Evolutionary conservation across 2,113 vertebrate species (phyloP).

Genomic region (Antechinus stuartii): DNA sequence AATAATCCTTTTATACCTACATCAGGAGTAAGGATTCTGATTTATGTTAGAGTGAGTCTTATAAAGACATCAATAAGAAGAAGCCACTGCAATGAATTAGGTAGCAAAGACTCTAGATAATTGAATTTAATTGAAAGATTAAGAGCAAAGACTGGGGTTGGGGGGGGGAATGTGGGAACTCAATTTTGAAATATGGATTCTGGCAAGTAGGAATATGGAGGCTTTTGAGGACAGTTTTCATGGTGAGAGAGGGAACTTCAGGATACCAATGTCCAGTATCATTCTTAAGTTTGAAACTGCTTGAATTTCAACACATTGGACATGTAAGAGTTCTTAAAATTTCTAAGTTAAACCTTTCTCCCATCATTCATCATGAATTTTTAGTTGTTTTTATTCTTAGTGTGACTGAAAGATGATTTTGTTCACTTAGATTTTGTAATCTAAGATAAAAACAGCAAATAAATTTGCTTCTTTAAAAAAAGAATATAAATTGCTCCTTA

Average conservation of each 20-base stretch:
- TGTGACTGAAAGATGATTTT: background rate
- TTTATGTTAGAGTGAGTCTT: background rate
- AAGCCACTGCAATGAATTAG: background rate
- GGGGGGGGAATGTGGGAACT: background rate
- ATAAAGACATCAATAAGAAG: background rate
- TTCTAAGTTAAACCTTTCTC: background rate
- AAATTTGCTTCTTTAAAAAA: background rate
- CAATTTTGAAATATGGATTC: background rate
- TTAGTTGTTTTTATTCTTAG: background rate
- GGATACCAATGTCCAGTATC: background rate
- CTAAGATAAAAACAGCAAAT: background rate
- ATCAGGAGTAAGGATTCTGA: background rate
- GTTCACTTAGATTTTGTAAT: accelerated
- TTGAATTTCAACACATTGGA: background rate
- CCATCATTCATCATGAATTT: background rate
- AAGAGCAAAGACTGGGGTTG: background rate
- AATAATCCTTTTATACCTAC: background rate
- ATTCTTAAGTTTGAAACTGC: background rate
- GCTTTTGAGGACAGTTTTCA: background rate
- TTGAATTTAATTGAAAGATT: background rate
- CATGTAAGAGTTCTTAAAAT: background rate
- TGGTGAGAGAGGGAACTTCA: background rate
- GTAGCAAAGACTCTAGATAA: background rate
- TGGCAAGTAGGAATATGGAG: background rate
- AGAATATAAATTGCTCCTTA: background rate